These are phyloP conservation scores for Sebastiscus albofasciatus DNA, from an alignment of 2,797 vertebrate genomes.

Conservation along the genomic window DNA sequence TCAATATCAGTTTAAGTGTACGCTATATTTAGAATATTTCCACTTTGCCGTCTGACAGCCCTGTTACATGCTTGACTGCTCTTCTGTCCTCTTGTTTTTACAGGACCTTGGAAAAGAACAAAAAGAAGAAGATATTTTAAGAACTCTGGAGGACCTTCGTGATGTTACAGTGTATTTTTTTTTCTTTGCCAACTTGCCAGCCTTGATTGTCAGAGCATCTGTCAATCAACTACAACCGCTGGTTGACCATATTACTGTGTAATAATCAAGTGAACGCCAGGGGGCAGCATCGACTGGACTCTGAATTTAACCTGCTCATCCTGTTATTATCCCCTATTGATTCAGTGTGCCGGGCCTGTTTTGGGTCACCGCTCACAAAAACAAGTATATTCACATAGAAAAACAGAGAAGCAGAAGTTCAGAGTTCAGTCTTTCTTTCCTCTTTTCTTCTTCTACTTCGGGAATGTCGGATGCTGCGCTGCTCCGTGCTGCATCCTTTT, in stretches of 20 bases:
- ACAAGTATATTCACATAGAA: constrained; percentile 41
- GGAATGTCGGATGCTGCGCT: constrained; percentile 30
- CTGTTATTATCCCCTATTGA: neutral
- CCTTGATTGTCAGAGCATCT: constrained; percentile 87
- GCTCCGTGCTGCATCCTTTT: constrained; percentile 26
- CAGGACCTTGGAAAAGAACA: constrained; percentile 98
- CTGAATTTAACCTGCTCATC: neutral
- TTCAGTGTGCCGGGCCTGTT: constrained; percentile 77
- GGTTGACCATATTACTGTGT: constrained; percentile 76
- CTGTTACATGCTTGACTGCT: neutral
- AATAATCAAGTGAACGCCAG: constrained; percentile 52
- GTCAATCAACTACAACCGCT: constrained; percentile 81
- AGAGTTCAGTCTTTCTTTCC: constrained; percentile 69
- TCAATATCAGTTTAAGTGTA: too few relatives aligned
- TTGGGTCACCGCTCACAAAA: constrained; percentile 82
- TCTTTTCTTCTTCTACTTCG: constrained; percentile 55
- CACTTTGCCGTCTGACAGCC: neutral
- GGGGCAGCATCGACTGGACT: constrained; percentile 42
- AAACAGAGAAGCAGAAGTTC: constrained; percentile 63
- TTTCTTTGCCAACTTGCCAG: constrained; percentile 90
- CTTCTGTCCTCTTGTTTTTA: neutral
- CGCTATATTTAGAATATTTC: too few relatives aligned
- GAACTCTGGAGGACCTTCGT: constrained; percentile 77
- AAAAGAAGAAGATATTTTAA: constrained; percentile 99
- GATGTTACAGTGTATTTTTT: constrained; percentile 80